A percentile compares a stretch with the other conserved stretches of the same genome.
Conservation (phyloP, 2,797 vertebrate species). For the Pseudochirops corinnae region DNA sequence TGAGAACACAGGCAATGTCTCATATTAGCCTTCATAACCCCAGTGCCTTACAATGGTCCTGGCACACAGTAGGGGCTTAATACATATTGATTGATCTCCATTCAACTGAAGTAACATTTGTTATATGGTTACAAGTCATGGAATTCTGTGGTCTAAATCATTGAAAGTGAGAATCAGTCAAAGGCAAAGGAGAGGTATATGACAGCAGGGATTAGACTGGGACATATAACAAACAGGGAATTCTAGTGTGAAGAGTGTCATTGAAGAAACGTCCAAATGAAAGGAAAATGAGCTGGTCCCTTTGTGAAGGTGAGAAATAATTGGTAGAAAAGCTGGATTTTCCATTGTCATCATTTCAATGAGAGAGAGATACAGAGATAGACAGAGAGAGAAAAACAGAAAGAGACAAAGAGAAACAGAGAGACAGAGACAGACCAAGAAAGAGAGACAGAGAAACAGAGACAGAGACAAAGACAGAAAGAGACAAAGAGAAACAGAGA, state of each 20-base stretch:
- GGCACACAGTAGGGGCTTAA: background rate
- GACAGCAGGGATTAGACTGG: background rate
- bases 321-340: background rate
- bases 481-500: too few species aligned
- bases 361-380: too few species aligned
- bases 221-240: background rate
- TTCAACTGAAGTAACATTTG: background rate
- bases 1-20: background rate
- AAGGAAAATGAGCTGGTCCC: background rate
- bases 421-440: background rate
- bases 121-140: background rate
- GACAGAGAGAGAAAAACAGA: background rate
- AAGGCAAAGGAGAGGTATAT: background rate
- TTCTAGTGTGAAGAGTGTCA: background rate
- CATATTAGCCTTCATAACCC: background rate
- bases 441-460: background rate
- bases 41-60: background rate
- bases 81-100: background rate
- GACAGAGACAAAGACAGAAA: too few species aligned
- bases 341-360: background rate
- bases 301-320: background rate
- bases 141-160: background rate
- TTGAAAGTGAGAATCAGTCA: background rate
- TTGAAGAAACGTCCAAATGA: background rate
- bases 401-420: too few species aligned